Evolutionary conservation across 2,888 invertebrate species (phyloP), one percentile per base, ranked within the genome.

Genomic region (Rambutsinella grinnellia): DNA sequence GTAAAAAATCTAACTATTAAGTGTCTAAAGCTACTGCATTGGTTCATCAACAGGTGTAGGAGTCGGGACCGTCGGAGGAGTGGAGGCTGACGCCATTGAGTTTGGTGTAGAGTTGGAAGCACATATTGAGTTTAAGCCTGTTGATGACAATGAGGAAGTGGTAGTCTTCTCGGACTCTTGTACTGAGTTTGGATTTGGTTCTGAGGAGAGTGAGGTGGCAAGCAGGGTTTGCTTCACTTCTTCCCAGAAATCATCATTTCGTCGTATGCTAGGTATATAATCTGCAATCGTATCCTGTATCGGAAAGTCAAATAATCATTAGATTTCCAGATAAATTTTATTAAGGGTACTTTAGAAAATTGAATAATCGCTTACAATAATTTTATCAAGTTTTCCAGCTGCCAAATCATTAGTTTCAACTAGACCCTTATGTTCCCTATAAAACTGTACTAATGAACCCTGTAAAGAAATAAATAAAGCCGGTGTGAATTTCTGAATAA

Each of bases 241-340:
- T 44, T 76, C 72, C 84, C 84, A 84, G 66, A 83, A 84, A n/a
- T 80, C 80, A 13, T 79, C 81, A 26, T 81, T 81, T 19, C 60
- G 70, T 66, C 79, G 80, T 36, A 81, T 56, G 61, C 77, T 82
- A 46, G 84, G 80, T 63, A 84, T 46, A 81, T 81, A 82, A 2
- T 77, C 70, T 44, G 80, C 80, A 24, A 83, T 67, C 0, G 83
- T 81, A 56, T 82, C 83, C 82, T 81, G 47, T 26, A 46, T n/a
- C n/a, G n/a, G n/a, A n/a, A n/a, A n/a, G n/a, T n/a, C n/a, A 68
- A 49, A 57, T 19, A 24, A 26, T 60, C n/a, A 23, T 46, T 17
- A 63, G 5, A 13, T 36, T 58, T 57, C 15, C 17, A 66, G 17
- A 23, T n/a, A 21, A 57, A 47, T 44, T 63, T 51, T 47, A 51